phyloP scores from a whole-genome alignment of 2,113 vertebrate genomes.

The Melozone crissalis region DNA sequence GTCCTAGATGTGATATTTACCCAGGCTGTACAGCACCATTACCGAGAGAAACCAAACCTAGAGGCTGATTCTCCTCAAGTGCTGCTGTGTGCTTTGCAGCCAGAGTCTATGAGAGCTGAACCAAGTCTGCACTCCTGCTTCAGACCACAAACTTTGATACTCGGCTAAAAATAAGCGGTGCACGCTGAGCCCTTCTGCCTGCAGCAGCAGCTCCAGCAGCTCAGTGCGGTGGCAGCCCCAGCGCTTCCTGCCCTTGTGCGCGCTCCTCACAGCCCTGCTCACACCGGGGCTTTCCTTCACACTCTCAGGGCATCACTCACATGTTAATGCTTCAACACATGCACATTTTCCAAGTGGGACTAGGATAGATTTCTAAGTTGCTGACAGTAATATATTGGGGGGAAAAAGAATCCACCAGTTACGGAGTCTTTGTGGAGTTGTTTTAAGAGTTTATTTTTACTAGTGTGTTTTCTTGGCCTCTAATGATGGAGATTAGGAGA shows the following conservation, averaged over 20 bases:
- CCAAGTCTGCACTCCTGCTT: background rate
- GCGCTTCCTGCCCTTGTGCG: background rate
- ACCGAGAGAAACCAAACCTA: background rate
- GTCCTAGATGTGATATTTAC: background rate
- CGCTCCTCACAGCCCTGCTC: too few species aligned
- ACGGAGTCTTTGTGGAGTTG: fast-evolving
- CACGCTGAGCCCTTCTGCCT: fast-evolving
- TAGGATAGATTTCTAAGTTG: background rate
- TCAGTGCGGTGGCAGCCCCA: too few species aligned
- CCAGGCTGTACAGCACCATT: background rate
- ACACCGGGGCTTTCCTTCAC: too few species aligned
- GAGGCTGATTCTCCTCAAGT: background rate
- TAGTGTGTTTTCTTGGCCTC: background rate
- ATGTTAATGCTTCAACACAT: fast-evolving
- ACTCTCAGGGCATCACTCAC: too few species aligned
- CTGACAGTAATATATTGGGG: background rate
- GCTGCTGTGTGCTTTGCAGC: background rate
- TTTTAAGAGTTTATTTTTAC: background rate
- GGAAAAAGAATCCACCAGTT: fast-evolving
- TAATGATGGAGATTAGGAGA: background rate
- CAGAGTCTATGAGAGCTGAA: background rate
- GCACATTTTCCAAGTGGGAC: fast-evolving
- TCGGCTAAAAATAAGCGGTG: background rate
- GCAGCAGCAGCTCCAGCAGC: too few species aligned
- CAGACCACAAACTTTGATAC: background rate